Evolutionary conservation across 64 coral and sea anemone species (phyloP), one percentile per base, ranked within the genome.

Genomic region (Montipora cactus): DNA sequence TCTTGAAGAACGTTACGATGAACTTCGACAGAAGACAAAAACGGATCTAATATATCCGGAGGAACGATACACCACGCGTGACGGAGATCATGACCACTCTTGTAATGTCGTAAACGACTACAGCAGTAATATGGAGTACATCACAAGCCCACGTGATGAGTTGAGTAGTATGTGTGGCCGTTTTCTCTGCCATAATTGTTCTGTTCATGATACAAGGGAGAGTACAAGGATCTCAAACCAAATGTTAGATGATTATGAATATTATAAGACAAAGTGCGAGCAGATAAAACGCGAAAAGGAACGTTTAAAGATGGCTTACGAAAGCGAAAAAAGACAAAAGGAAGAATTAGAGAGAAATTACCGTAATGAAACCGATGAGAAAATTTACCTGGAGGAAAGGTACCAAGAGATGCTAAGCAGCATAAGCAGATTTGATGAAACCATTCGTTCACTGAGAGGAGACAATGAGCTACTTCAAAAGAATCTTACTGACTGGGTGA

Each of bases 271-370:
- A 12, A 95, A 98, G 75, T 98, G 80, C 22, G 93, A 98, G 6
- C 93, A 95, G 68, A 89, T 93, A 47, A 95, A 82, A 23, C 92
- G 89, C 14, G 93, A 98, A 25, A 98, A 95, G 59, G 96, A 98
- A 58, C 72, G 86, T 55, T 74, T 98, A 51, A 84, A 98, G 45
- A 93, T 67, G 19, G 93, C 96, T 7, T 98, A 93, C 47, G 90
- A 98, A 53, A 80, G 84, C 8, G 96, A 98, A 52, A 95, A 89
- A 74, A 92, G 90, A 18, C 92, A 92, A 55, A 98, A 98, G n/a
- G 96, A 98, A 81, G 90, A 98, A 10, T 86, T 90, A 19, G 96
- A 98, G 13, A 92, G 90, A 13, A 90, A 89, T 61, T 95, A 79
- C 59, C 89, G 92, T 45, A 90, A 92, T 21, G 96, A 98, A 85